Conservation (phyloP, 2,888 invertebrate genomes). For the Meliscaeva auricollis region DNA sequence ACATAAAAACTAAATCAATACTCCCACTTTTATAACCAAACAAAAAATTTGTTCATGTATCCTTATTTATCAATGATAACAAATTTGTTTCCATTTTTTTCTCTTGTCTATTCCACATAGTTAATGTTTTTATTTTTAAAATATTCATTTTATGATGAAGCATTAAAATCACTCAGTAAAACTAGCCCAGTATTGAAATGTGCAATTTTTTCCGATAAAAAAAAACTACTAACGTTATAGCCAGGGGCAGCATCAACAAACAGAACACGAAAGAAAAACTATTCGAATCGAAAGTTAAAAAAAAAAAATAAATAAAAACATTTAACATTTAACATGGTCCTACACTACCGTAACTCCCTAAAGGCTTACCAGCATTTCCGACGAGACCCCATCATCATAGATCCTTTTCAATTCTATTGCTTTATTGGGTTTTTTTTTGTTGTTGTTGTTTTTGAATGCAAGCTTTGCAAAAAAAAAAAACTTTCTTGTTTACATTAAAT, state of each 20-base stretch:
- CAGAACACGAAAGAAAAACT: neutral
- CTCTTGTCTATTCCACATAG: neutral
- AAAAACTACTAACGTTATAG: neutral
- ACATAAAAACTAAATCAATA: too few relatives aligned
- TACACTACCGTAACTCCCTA: neutral
- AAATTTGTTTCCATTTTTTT: neutral
- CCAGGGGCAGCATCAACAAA: constrained; percentile 4
- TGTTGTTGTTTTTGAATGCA: neutral
- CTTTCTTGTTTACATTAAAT: constrained; percentile 60
- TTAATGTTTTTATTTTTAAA: constrained; percentile 1
- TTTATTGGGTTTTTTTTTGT: constrained; percentile 23
- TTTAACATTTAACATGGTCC: neutral
- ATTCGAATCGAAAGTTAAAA: too few relatives aligned
- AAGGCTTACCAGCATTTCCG: neutral
- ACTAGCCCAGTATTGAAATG: neutral
- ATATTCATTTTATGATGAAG: constrained; percentile 10
- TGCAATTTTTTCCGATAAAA: neutral
- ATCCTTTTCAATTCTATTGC: constrained; percentile 1
- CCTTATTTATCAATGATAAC: neutral
- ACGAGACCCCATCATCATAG: neutral
- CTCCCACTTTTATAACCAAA: too few relatives aligned
- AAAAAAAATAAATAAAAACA: neutral
- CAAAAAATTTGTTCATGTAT: too few relatives aligned
- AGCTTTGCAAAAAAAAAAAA: constrained; percentile 31
- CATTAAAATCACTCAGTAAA: neutral